These are phyloP conservation scores for Propithecus deckenii DNA, from an alignment of 2,797 vertebrate genomes.

Conservation along the genomic window DNA sequence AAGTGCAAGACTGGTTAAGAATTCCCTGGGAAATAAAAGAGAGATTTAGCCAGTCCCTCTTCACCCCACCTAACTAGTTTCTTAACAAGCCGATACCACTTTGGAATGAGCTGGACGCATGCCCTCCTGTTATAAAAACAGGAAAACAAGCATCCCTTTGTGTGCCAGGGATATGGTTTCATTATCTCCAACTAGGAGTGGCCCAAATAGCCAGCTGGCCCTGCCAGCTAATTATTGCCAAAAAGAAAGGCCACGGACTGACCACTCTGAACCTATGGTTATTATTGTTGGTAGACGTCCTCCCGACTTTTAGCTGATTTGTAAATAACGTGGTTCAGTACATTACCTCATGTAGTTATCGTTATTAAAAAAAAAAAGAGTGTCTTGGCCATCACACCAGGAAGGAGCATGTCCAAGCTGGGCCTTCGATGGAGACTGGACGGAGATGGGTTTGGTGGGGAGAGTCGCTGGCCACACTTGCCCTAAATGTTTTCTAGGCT, in stretches of 20 bases:
- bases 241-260: not conserved
- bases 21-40: not conserved
- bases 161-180: not conserved
- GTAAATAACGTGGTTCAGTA: slow-evolving; percentile 26
- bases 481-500: not conserved
- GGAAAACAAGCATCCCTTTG: slow-evolving; percentile 38
- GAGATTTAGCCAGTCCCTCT: not conserved
- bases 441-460: not conserved
- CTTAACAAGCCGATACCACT: not conserved
- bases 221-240: slow-evolving; percentile 69
- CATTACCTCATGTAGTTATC: slow-evolving; percentile 10
- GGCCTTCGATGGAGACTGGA: not conserved
- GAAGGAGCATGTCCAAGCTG: not conserved
- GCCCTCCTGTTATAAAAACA: slow-evolving; percentile 46
- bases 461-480: not conserved
- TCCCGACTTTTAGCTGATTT: not conserved
- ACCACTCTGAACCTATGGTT: not conserved
- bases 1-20: not conserved
- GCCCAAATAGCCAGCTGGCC: slow-evolving; percentile 64
- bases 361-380: not conserved
- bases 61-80: not conserved
- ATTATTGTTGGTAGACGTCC: not conserved
- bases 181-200: not conserved
- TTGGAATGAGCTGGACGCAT: not conserved
- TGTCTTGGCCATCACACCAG: not conserved